Percentiles rank a stretch among this genome's conserved stretches.
Conservation (phyloP, 2,113 vertebrate genomes). For the Phyllostomus discolor region DNA sequence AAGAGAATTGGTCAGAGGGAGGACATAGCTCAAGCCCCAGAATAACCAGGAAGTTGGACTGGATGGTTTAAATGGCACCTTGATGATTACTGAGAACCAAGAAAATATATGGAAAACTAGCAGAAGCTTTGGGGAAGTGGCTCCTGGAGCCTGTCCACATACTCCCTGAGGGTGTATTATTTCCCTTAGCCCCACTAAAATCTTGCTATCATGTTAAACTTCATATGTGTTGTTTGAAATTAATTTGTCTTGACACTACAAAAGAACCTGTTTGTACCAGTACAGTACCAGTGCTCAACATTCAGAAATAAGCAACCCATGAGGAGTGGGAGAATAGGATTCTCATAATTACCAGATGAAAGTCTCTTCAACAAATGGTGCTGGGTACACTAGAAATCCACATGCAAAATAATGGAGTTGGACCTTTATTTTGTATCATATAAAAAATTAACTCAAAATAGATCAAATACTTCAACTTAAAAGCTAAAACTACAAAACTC, state of each 20-base stretch:
- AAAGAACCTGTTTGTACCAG: not conserved
- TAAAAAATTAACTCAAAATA: not conserved
- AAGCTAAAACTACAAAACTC: not conserved
- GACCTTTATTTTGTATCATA: not conserved
- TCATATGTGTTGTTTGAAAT: not conserved
- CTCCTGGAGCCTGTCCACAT: not conserved
- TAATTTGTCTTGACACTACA: not conserved
- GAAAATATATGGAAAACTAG: not conserved
- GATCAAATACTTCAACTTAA: not conserved
- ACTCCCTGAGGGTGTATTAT: not conserved
- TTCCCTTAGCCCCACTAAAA: not conserved
- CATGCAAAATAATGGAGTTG: not conserved
- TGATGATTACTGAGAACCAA: not conserved
- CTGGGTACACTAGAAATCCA: not conserved
- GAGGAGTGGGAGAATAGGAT: not conserved
- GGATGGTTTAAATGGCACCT: not conserved
- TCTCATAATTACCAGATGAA: not conserved
- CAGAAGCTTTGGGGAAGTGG: not conserved
- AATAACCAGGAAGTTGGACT: not conserved
- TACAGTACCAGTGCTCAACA: not conserved
- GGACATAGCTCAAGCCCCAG: not conserved
- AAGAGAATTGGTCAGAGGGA: not conserved
- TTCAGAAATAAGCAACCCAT: not conserved
- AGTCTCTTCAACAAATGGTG: not conserved
- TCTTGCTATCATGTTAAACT: not conserved